phyloP scores from a whole-genome alignment of 2,113 vertebrate genomes.

The Patagioenas fasciata region DNA sequence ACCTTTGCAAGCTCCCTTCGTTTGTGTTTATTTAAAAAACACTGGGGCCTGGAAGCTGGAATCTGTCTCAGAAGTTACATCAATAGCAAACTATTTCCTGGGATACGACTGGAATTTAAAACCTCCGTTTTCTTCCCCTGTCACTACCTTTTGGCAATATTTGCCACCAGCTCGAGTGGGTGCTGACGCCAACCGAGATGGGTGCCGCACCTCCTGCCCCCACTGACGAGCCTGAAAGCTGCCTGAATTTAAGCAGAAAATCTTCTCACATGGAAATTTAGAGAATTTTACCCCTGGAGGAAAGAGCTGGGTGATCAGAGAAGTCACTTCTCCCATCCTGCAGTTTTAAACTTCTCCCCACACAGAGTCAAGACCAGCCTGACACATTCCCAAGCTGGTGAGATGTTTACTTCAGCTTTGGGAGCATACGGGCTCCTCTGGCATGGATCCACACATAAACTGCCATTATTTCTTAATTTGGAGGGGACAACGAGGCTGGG shows the following conservation, averaged over 20 bases:
- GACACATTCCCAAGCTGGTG: not conserved
- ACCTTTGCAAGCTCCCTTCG: constrained; percentile 15
- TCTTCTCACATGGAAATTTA: accelerated
- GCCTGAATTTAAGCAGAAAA: not conserved
- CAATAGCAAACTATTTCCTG: constrained; percentile 51
- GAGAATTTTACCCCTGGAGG: not conserved
- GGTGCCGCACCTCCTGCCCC: not conserved
- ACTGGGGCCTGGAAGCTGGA: constrained; percentile 13
- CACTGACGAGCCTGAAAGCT: not conserved
- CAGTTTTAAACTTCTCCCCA: not conserved
- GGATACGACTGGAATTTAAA: constrained; percentile 52
- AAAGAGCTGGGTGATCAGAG: not conserved
- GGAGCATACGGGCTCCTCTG: not conserved
- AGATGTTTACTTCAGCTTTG: not conserved
- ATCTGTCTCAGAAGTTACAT: constrained; percentile 39
- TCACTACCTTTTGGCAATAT: not conserved
- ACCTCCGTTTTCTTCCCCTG: not conserved
- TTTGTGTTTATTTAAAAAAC: constrained; percentile 56
- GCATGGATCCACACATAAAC: not conserved
- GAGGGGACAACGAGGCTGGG: not conserved
- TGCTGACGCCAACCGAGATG: not conserved
- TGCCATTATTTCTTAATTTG: not conserved
- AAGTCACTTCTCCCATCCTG: not conserved
- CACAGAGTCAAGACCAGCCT: not conserved
- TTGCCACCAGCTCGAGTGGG: not conserved